These are phyloP conservation scores for Todiramphus saurophagus DNA, from an alignment of 2,113 vertebrate genomes.

Conservation along the genomic window DNA sequence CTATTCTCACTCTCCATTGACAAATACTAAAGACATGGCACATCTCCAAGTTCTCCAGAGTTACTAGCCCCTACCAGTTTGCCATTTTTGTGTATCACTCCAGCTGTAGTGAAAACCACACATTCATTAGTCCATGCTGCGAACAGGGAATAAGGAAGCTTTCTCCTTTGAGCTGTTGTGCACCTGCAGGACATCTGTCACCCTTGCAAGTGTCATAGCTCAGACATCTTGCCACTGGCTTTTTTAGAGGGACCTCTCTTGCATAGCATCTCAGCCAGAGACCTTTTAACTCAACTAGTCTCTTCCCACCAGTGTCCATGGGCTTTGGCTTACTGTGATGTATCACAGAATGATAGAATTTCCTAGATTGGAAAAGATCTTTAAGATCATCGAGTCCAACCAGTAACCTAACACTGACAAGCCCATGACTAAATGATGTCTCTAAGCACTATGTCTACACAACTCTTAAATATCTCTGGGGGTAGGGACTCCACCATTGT, in stretches of 20 bases:
- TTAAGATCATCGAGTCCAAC: too few species aligned
- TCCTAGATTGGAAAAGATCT: too few species aligned
- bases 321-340: not conserved
- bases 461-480: too few species aligned
- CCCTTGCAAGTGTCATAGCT: not conserved
- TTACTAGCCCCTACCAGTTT: not conserved
- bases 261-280: not conserved
- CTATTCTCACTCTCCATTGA: accelerated
- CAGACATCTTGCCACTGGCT: not conserved
- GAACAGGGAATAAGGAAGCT: not conserved
- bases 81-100: not conserved
- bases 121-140: not conserved
- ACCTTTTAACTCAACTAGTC: not conserved
- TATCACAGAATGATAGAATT: too few species aligned
- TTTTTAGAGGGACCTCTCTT: not conserved
- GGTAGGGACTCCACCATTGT: too few species aligned
- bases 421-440: too few species aligned
- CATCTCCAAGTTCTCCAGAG: not conserved
- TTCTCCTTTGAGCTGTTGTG: not conserved
- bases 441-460: too few species aligned
- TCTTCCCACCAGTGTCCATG: not conserved
- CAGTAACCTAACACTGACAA: too few species aligned
- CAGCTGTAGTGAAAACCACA: not conserved
- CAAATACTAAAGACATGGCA: not conserved
- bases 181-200: not conserved